Conservation (phyloP, 53 echinoderm and acorn worm genomes). For the Zoroaster sp. region DNA sequence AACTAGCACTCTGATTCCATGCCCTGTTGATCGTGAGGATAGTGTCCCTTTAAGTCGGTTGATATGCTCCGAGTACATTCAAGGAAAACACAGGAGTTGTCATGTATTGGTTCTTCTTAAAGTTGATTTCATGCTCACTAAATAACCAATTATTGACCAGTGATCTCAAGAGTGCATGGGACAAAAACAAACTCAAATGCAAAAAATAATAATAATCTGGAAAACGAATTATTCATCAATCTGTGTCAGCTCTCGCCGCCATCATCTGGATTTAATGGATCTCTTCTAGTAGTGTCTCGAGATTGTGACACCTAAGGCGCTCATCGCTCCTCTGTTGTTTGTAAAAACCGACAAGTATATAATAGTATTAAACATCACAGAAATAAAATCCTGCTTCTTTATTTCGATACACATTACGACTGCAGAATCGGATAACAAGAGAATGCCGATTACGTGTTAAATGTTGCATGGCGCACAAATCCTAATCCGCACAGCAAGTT, state of each 20-base stretch:
- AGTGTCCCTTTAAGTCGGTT: too few relatives aligned
- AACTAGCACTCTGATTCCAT: too few relatives aligned
- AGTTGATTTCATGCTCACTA: too few relatives aligned
- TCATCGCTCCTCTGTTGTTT: neutral
- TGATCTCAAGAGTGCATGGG: too few relatives aligned
- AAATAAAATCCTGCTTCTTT: neutral
- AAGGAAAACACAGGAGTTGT: too few relatives aligned
- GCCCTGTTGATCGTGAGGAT: too few relatives aligned
- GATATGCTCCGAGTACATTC: too few relatives aligned
- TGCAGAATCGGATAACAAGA: neutral
- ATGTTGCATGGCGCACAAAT: conserved; percentile 19
- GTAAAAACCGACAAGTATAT: neutral
- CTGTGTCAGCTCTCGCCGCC: neutral
- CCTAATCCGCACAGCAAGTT: conserved; percentile 3
- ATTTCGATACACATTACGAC: neutral
- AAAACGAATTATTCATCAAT: neutral
- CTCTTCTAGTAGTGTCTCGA: neutral
- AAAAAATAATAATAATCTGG: neutral
- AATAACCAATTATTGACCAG: too few relatives aligned
- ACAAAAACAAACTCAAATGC: too few relatives aligned
- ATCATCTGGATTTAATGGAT: neutral
- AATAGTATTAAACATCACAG: neutral
- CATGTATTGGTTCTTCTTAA: too few relatives aligned
- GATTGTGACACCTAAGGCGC: conserved; percentile 18
- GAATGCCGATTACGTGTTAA: neutral